Evolutionary conservation across 2,888 invertebrate genomes (phyloP), one percentile per base, ranked within the genome.

Genomic region (Drosophila sordidapex): DNA sequence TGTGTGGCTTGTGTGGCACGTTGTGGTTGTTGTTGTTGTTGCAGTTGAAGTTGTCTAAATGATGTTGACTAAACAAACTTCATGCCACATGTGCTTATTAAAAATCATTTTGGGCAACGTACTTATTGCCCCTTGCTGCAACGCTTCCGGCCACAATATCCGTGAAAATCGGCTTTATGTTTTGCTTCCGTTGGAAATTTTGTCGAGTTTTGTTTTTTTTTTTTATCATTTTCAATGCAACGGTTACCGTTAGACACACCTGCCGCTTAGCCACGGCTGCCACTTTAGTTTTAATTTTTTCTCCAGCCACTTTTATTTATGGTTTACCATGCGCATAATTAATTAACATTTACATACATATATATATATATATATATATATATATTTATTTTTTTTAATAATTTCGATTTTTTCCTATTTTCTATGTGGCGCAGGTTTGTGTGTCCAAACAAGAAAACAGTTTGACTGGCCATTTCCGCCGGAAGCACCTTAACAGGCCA

Each of bases 381-480:
- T n/a, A 38, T n/a, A 40, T 15, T 8, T 46, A 46, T 46, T 46
- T 15, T 57, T 57, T 57, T 74, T 78, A 70, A 89, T 89, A 85
- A 89, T 85, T 77, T 69, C 57, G 65, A 27, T 27, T 74, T 87
- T 66, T 72, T 54, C 49, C 82, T 76, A 80, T 86, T 81, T 88
- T 85, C 87, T 79, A 80, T 82, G 85, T 86, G 87, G 79, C 63
- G 86, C 88, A 91, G 90, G 84, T 87, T 78, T 81, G 77, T 75
- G 70, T 79, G 82, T 70, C 78, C 75, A 77, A 84, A 46, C 25
- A 25, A 46, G 13, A 38, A 38, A 46, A 56, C 83, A 89, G 65
- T 77, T 87, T 81, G 89, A 74, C 81, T 75, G 58, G 15, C 72
- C 70, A 74, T 87, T 85, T 90, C 90, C 91, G 91, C 87, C 90